These are phyloP conservation scores for Falcaria lacertinaria DNA, from an alignment of 2,888 invertebrate genomes.

Conservation along the genomic window DNA sequence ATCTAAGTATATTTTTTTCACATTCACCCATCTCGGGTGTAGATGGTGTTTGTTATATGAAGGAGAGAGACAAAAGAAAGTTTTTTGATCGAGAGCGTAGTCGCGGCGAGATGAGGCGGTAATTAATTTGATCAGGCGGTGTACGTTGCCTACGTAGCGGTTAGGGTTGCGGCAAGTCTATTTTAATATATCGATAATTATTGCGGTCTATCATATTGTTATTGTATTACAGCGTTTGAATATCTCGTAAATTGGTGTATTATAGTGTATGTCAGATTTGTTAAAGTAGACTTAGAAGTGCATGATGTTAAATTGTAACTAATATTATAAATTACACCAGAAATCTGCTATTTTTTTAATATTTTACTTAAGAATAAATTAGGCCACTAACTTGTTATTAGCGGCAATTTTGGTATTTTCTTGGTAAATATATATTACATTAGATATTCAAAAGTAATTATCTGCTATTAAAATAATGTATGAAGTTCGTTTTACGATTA, in stretches of 20 bases:
- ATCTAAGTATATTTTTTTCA: slow-evolving; percentile 55
- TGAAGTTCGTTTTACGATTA: no score
- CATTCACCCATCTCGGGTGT: slow-evolving; percentile 28
- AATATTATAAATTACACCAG: no score
- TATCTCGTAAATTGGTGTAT: neutral
- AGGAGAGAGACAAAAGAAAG: slow-evolving; percentile 29
- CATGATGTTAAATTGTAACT: no score
- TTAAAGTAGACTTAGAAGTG: no score
- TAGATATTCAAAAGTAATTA: no score
- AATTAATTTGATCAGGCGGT: slow-evolving; percentile 75
- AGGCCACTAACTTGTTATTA: no score
- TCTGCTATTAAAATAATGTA: no score
- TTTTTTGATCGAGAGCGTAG: slow-evolving; percentile 55
- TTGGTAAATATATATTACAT: no score
- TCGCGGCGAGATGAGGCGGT: slow-evolving; percentile 63
- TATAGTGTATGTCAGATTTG: no score
- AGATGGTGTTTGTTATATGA: slow-evolving; percentile 16
- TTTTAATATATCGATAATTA: slow-evolving; percentile 26
- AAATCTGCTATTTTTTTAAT: no score
- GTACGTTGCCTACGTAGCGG: slow-evolving; percentile 50
- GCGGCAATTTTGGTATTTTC: no score
- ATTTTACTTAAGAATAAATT: no score
- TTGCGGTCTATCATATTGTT: neutral
- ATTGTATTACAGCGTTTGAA: neutral
- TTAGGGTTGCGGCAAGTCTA: slow-evolving; percentile 42